These are phyloP conservation scores for Zosterops lateralis DNA, from an alignment of 2,113 vertebrate species.

Conservation along the genomic window DNA sequence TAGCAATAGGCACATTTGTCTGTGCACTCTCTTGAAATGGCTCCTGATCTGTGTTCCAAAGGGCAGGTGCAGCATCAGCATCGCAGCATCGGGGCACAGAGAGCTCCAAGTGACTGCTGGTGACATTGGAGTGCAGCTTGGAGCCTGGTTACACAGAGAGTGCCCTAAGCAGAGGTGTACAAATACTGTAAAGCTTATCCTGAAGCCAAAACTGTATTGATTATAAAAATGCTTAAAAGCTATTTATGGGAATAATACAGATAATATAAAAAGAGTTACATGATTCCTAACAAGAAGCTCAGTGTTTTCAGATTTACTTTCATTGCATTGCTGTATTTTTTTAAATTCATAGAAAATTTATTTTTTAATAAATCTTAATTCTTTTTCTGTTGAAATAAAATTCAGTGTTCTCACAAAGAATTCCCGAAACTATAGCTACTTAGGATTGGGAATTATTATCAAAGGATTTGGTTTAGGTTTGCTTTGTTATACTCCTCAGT, in stretches of 20 bases:
- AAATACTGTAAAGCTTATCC: not conserved
- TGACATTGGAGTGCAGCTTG: not conserved
- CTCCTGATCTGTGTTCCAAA: not conserved
- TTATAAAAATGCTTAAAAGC: not conserved
- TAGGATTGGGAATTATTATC: not conserved
- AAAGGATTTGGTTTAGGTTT: not conserved
- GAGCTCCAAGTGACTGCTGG: not conserved
- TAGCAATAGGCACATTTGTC: not conserved
- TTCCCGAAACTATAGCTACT: not conserved
- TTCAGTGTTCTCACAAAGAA: not conserved
- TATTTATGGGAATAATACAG: not conserved
- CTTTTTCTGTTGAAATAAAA: not conserved
- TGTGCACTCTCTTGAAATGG: not conserved
- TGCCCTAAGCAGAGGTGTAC: not conserved
- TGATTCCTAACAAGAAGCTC: not conserved
- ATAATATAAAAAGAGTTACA: not conserved
- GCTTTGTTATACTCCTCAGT: not conserved
- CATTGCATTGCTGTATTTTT: not conserved
- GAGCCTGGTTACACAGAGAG: not conserved
- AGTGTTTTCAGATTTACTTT: not conserved
- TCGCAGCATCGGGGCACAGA: accelerated
- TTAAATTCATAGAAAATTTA: not conserved
- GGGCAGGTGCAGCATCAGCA: not conserved
- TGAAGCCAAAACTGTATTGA: not conserved
- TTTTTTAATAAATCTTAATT: not conserved